Evolutionary conservation across 2,888 invertebrate species (phyloP).

Genomic region (Oligia latruncula): DNA sequence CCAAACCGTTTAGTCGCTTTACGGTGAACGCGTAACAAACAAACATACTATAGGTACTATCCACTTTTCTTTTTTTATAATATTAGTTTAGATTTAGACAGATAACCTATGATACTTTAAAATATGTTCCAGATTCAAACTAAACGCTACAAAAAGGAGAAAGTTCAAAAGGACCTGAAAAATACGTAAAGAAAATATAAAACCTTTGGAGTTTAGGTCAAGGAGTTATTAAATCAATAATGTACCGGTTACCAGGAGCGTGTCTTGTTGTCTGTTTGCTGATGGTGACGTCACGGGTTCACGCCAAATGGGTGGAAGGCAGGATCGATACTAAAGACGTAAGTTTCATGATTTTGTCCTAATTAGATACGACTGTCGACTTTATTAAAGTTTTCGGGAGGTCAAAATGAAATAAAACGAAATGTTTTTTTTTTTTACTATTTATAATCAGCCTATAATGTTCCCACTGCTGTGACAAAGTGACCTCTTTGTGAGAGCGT

Average conservation of each 20-base stretch:
- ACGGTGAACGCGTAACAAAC: background rate
- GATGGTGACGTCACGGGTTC: conserved; percentile 66
- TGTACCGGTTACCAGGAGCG: conserved; percentile 71
- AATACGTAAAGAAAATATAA: background rate
- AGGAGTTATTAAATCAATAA: conserved; percentile 71
- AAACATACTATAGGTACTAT: too few relatives aligned
- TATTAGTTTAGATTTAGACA: background rate
- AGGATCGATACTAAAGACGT: conserved; percentile 91
- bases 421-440: background rate
- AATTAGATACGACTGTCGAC: background rate
- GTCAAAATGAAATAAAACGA: background rate
- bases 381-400: background rate
- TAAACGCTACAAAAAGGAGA: background rate
- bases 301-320: conserved; percentile 91
- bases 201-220: background rate
- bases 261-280: conserved; percentile 66
- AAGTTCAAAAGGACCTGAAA: conserved; percentile 10
- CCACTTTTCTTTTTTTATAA: too few relatives aligned
- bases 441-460: too few relatives aligned
- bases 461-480: background rate
- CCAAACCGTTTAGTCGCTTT: background rate
- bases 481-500: background rate
- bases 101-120: background rate
- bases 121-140: conserved; percentile 34
- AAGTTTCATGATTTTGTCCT: conserved; percentile 44